A percentile compares a stretch with the other conserved stretches of the same genome.
Conservation (phyloP, 1,140 invertebrate species). For the Drosophila bipectinata region DNA sequence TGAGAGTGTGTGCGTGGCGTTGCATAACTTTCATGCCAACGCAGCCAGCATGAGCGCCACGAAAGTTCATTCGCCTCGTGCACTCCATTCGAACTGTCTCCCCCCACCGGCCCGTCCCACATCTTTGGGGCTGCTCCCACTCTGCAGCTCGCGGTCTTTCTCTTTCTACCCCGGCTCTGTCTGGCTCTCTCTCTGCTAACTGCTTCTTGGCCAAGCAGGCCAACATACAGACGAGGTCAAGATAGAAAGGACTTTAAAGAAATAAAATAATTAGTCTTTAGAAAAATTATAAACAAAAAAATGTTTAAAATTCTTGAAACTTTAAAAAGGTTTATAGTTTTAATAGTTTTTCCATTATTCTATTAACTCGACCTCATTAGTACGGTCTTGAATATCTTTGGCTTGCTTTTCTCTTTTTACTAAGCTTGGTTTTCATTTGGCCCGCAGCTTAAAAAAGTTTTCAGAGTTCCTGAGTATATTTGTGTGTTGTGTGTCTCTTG, state of each 20-base stretch:
- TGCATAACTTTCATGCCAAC: conserved; percentile 81
- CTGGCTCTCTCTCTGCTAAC: conserved; percentile 35
- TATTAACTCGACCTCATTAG: not conserved
- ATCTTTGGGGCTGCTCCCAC: not conserved
- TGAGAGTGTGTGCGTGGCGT: conserved; percentile 56
- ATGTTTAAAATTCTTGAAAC: too few species aligned
- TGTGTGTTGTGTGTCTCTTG: conserved; percentile 62
- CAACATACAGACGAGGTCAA: conserved; percentile 6
- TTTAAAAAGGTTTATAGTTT: too few species aligned
- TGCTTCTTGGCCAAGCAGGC: conserved; percentile 43
- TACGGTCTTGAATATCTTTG: conserved; percentile 36
- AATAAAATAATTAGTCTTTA: too few species aligned
- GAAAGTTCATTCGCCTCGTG: conserved; percentile 83
- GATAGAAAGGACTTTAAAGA: not conserved
- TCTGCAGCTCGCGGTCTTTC: conserved; percentile 16
- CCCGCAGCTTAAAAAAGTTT: conserved; percentile 40
- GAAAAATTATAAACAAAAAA: too few species aligned
- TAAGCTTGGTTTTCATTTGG: conserved; percentile 66
- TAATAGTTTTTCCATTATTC: not conserved
- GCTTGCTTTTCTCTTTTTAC: conserved; percentile 72
- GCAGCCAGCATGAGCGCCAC: conserved; percentile 67
- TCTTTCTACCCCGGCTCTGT: conserved; percentile 35
- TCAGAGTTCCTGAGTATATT: conserved; percentile 13
- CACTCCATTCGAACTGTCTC: conserved; percentile 64
- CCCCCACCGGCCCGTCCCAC: conserved; percentile 1